Evolutionary conservation across 2,113 vertebrate genomes (phyloP).

Genomic region (Larimichthys polyactis): DNA sequence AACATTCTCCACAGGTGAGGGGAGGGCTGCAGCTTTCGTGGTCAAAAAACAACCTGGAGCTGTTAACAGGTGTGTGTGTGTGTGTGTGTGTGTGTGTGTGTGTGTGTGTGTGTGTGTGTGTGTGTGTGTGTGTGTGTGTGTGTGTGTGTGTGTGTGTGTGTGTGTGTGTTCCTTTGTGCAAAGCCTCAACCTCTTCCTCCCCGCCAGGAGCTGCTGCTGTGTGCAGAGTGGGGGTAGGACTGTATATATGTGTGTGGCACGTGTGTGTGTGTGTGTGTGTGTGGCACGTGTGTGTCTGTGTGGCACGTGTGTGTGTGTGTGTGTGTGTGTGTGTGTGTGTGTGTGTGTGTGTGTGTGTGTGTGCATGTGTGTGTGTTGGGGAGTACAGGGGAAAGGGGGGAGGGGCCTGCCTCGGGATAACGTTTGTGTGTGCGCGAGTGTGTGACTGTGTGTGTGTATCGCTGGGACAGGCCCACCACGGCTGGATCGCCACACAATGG

Average conservation of each 20-base stretch:
- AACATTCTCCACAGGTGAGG: conserved; percentile 19
- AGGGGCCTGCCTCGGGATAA: neutral
- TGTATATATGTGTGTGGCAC: too few relatives aligned
- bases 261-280: neutral
- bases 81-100: too few relatives aligned
- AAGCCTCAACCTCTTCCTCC: neutral
- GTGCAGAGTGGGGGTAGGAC: neutral
- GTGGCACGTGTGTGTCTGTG: neutral
- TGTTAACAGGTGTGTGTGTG: neutral
- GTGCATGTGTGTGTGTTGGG: neutral
- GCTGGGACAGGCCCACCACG: conserved; percentile 65
- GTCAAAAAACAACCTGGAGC: neutral
- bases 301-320: neutral
- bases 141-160: neutral
- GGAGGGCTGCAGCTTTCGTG: neutral
- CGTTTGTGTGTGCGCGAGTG: conserved; percentile 13
- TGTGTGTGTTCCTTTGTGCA: neutral
- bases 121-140: neutral
- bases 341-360: neutral
- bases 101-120: conserved; percentile 4
- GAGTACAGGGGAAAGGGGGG: neutral
- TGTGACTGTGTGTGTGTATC: conserved; percentile 27
- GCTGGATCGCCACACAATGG: conserved; percentile 68
- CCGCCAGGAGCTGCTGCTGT: conserved; percentile 17
- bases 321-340: neutral